Evolutionary conservation across 2,113 vertebrate species (phyloP).

Genomic region (Eurypyga helias): DNA sequence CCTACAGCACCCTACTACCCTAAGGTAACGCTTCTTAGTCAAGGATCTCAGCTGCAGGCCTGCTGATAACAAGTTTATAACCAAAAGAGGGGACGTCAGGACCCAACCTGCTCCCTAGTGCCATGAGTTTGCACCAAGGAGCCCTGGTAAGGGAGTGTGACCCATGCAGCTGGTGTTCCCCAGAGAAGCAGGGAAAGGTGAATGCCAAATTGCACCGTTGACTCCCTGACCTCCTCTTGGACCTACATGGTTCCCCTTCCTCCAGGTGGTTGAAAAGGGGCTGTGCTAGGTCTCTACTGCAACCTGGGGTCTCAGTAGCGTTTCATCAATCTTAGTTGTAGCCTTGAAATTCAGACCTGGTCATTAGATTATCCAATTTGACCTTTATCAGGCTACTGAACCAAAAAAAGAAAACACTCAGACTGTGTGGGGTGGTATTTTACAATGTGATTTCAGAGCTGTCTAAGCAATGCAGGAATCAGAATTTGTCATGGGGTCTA

Average conservation of each 20-base stretch:
- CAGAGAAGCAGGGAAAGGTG: neutral
- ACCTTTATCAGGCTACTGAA: neutral
- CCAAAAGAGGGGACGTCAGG: neutral
- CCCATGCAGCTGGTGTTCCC: neutral
- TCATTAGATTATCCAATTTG: neutral
- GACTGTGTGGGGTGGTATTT: neutral
- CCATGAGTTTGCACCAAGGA: neutral
- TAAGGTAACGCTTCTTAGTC: neutral
- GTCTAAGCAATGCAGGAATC: neutral
- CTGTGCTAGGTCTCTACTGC: neutral
- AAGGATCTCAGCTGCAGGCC: neutral
- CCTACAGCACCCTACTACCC: neutral
- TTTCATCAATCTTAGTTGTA: neutral
- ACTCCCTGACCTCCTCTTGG: neutral
- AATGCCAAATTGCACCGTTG: accelerated
- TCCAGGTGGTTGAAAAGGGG: neutral
- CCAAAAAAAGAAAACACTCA: neutral
- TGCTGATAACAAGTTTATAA: neutral
- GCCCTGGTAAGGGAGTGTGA: neutral
- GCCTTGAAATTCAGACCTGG: neutral
- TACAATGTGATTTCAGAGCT: neutral
- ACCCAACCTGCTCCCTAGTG: neutral
- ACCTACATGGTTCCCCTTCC: neutral
- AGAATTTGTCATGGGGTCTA: neutral
- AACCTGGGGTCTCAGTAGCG: neutral